Percentiles rank a stretch among this genome's conserved stretches.
These are phyloP conservation scores for Onychomys torridus DNA, from an alignment of 2,797 vertebrate species.

Conservation along the genomic window DNA sequence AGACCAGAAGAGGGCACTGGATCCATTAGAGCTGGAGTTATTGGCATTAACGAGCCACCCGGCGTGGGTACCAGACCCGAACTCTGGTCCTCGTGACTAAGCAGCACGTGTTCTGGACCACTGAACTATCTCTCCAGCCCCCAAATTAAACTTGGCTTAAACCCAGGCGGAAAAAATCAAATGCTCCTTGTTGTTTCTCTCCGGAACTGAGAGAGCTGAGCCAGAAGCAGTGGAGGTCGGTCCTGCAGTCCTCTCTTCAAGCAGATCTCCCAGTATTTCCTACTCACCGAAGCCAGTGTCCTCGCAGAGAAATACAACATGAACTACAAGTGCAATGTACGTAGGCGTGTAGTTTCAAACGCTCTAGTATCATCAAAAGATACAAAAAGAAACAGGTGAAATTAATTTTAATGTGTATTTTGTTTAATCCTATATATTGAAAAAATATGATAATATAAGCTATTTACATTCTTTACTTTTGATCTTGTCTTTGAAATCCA, in stretches of 20 bases:
- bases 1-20: neutral
- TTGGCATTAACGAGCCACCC: neutral
- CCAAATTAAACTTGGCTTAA: neutral
- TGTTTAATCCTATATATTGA: neutral
- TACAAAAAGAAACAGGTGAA: neutral
- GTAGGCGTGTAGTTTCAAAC: neutral
- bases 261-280: neutral
- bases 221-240: neutral
- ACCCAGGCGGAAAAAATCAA: neutral
- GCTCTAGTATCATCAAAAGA: neutral
- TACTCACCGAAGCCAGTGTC: neutral
- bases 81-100: neutral
- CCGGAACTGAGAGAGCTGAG: neutral
- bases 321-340: neutral
- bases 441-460: neutral
- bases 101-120: neutral
- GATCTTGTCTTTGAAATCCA: neutral
- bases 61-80: neutral
- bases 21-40: neutral
- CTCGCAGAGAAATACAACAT: neutral
- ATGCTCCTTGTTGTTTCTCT: neutral
- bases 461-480: neutral
- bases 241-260: neutral
- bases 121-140: neutral
- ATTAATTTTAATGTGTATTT: slow-evolving; percentile 25